phyloP scores from a whole-genome alignment of 2,797 vertebrate genomes.

The Chaunax sp. region DNA sequence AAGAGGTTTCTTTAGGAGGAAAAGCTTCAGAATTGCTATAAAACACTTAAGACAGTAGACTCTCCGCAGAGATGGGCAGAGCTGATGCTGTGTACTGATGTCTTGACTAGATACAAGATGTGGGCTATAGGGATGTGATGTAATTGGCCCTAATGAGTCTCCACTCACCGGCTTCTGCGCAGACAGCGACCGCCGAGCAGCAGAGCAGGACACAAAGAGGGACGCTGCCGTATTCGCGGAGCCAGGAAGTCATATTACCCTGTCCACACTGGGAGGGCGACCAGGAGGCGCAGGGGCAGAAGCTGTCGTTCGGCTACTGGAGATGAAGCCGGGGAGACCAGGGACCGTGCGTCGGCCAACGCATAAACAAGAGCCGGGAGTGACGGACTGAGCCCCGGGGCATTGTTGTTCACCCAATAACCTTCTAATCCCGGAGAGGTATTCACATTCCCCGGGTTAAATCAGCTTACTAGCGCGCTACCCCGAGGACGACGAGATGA shows the following conservation, averaged over 20 bases:
- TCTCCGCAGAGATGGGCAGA: slow-evolving; percentile 21
- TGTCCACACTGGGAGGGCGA: slow-evolving; percentile 71
- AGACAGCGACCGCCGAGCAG: slow-evolving; percentile 51
- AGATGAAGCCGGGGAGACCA: slow-evolving; percentile 54
- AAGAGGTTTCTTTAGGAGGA: neutral
- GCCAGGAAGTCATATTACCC: slow-evolving; percentile 84
- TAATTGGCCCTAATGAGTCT: slow-evolving; percentile 62
- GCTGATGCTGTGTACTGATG: neutral
- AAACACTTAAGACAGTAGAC: neutral
- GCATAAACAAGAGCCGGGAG: slow-evolving; percentile 76
- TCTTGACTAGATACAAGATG: slow-evolving; percentile 18
- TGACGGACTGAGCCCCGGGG: slow-evolving; percentile 60
- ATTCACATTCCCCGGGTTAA: slow-evolving; percentile 70
- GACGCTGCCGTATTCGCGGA: slow-evolving; percentile 68
- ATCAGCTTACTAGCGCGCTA: slow-evolving; percentile 75
- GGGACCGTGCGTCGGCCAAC: slow-evolving; percentile 62
- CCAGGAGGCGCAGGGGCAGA: slow-evolving; percentile 45
- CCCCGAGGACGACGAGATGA: slow-evolving; percentile 64
- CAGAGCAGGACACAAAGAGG: slow-evolving; percentile 72
- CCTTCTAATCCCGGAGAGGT: slow-evolving; percentile 75
- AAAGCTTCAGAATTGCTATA: neutral
- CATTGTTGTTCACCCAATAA: slow-evolving; percentile 72
- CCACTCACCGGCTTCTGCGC: slow-evolving; percentile 77
- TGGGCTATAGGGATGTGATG: slow-evolving; percentile 40
- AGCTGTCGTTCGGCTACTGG: slow-evolving; percentile 54